Conservation (phyloP, 1,140 invertebrate species). For the Procambarus virginalis region DNA sequence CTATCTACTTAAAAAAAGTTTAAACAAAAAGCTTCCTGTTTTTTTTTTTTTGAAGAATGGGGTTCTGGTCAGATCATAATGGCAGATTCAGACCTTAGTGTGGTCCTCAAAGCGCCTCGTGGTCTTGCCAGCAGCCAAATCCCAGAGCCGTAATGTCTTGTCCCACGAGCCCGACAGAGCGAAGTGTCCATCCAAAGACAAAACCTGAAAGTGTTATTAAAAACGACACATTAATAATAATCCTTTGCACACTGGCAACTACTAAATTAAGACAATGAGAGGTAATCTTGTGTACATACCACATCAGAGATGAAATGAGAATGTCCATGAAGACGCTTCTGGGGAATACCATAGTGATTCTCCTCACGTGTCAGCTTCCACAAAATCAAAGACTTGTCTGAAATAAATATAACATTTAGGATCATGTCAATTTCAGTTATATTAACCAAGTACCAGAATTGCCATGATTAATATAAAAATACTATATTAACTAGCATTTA, state of each 20-base stretch:
- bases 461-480: too few relatives aligned
- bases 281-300: conserved; percentile 76
- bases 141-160: conserved; percentile 98
- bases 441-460: too few relatives aligned
- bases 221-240: neutral
- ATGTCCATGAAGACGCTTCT: conserved; percentile 97
- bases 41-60: conserved; percentile 4
- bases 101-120: conserved; percentile 98
- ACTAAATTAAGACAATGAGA: neutral
- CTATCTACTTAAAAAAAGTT: conserved; percentile 72
- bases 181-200: conserved; percentile 99
- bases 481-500: too few relatives aligned
- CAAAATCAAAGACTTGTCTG: conserved; percentile 98
- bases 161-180: conserved; percentile 99
- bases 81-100: conserved; percentile 85
- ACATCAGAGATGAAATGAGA: conserved; percentile 99
- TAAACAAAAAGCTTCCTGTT: conserved; percentile 76
- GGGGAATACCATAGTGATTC: conserved; percentile 93
- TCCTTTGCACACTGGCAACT: neutral
- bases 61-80: neutral
- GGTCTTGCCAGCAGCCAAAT: conserved; percentile 93
- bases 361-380: conserved; percentile 98
- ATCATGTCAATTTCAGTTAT: too few relatives aligned
- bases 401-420: conserved; percentile 71
- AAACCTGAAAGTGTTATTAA: conserved; percentile 70